phyloP scores from a whole-genome alignment of 2,888 invertebrate species.

The Chymomyza caudatula region DNA sequence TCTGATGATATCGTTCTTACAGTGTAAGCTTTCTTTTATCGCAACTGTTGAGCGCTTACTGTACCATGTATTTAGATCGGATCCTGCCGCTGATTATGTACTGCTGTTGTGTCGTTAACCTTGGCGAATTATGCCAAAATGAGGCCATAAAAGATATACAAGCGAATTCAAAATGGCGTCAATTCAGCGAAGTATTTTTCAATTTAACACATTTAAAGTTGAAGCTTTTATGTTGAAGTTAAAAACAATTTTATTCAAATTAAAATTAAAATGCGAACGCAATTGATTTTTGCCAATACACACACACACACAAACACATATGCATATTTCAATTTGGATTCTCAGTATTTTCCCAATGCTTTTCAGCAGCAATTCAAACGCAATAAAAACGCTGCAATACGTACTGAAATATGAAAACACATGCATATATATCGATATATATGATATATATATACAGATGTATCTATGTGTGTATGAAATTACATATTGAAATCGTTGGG shows the following conservation, averaged over 20 bases:
- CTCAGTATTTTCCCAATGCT: not conserved
- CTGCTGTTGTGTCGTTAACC: not conserved
- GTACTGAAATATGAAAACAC: not conserved
- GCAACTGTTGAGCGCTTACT: not conserved
- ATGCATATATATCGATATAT: not conserved
- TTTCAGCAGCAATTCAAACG: not conserved
- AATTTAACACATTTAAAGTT: not conserved
- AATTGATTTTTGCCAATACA: not conserved
- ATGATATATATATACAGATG: not conserved
- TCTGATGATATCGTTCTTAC: too few relatives aligned
- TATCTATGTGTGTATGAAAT: slow-evolving; percentile 10
- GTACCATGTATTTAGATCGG: not conserved
- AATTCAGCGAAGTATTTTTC: not conserved
- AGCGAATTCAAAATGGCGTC: not conserved
- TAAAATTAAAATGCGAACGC: not conserved
- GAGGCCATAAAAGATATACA: not conserved
- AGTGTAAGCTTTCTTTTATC: not conserved
- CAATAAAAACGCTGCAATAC: not conserved
- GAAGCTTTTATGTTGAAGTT: not conserved
- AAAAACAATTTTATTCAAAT: not conserved
- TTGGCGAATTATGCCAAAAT: slow-evolving; percentile 1
- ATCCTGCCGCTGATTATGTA: not conserved
- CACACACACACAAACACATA: too few relatives aligned
- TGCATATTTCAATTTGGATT: not conserved
- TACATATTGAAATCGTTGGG: slow-evolving; percentile 54